Evolutionary conservation across 92 coral and sea anemone genomes (phyloP).

Genomic region (Parazoanthus swiftii): DNA sequence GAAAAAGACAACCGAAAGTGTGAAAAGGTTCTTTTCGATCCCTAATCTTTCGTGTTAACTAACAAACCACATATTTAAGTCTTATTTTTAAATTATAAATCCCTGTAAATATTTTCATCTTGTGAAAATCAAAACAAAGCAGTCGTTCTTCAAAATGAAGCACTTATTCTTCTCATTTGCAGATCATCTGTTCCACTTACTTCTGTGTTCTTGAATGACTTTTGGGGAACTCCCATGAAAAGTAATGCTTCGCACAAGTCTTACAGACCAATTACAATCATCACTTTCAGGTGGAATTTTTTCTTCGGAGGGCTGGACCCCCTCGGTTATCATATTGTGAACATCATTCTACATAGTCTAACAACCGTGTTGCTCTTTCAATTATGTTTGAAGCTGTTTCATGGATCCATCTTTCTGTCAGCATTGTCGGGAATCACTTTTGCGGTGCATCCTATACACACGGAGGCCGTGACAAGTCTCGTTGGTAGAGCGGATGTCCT

Average conservation of each 20-base stretch:
- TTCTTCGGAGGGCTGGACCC: slow-evolving; percentile 69
- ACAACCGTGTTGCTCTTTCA: slow-evolving; percentile 62
- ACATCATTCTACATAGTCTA: slow-evolving; percentile 61
- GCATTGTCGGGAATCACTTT: slow-evolving; percentile 65
- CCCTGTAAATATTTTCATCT: background rate
- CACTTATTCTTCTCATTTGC: slow-evolving; percentile 15
- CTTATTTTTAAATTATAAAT: background rate
- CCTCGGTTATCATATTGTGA: slow-evolving; percentile 66
- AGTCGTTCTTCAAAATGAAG: background rate
- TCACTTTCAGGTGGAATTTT: slow-evolving; percentile 81
- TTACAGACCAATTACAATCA: slow-evolving; percentile 72
- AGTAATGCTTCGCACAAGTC: slow-evolving; percentile 82
- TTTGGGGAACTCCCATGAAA: slow-evolving; percentile 80
- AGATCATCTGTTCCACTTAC: slow-evolving; percentile 68
- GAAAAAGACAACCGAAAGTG: too few species aligned
- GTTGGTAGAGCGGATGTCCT: slow-evolving; percentile 83
- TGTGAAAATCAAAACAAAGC: background rate
- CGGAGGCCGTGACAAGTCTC: slow-evolving; percentile 79
- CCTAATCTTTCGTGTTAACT: too few species aligned
- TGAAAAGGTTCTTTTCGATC: too few species aligned
- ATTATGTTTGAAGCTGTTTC: slow-evolving; percentile 60
- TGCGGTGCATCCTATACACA: slow-evolving; percentile 83
- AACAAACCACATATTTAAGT: too few species aligned
- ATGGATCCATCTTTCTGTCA: slow-evolving; percentile 38
- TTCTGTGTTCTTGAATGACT: slow-evolving; percentile 69